Conservation (phyloP, 2,888 invertebrate species). For the Mongoloraphidia duomilia region DNA sequence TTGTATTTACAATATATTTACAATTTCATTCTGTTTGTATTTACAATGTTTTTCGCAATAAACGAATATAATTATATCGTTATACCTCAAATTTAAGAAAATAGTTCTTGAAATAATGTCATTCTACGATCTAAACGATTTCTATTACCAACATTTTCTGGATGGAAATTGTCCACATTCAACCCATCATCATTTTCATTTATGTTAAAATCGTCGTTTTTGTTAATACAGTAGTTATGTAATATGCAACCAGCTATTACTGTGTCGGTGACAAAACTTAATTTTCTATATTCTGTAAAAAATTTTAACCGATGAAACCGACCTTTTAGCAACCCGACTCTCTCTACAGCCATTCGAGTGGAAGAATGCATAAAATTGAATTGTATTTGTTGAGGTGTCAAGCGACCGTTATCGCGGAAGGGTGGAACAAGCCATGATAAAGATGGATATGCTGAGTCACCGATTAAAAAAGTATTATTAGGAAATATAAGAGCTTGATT, state of each 20-base stretch:
- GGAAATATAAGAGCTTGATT: constrained; percentile 7
- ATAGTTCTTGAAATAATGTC: no score
- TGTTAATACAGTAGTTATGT: constrained; percentile 9
- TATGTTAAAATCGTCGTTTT: constrained; percentile 7
- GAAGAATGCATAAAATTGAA: constrained; percentile 11
- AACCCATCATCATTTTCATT: no score
- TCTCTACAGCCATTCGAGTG: constrained; percentile 9
- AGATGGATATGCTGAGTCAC: constrained; percentile 14
- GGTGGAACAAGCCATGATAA: constrained; percentile 11
- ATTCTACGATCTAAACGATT: no score
- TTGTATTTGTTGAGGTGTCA: constrained; percentile 8
- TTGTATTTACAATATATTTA: no score
- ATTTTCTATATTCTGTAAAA: constrained; percentile 10
- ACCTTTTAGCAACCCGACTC: constrained; percentile 9
- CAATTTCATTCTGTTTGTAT: no score
- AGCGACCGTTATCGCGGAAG: constrained; percentile 9
- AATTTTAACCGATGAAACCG: constrained; percentile 9
- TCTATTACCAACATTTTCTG: no score
- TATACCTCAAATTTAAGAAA: no score
- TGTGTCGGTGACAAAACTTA: constrained; percentile 9
- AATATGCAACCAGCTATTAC: constrained; percentile 10
- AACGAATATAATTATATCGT: no score
- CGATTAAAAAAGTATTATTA: constrained; percentile 11
- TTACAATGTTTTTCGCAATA: no score
- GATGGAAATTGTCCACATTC: no score